Evolutionary conservation across 1,140 invertebrate species (phyloP), one percentile per base, ranked within the genome.

Genomic region (Pseudomyrmex sp.): DNA sequence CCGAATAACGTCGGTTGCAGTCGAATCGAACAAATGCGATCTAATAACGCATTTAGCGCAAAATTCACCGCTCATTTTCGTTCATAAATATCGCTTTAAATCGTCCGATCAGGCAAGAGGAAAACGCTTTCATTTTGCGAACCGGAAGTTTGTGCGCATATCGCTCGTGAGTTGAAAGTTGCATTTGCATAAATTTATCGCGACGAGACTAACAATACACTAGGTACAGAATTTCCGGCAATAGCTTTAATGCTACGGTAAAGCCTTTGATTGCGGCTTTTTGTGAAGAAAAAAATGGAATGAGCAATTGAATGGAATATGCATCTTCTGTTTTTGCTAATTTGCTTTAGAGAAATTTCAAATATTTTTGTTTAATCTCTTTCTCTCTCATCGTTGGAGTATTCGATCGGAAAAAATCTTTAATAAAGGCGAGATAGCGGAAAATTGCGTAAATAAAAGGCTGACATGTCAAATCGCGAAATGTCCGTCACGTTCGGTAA

Each of bases 21-120:
- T 20, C 15, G 15, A 79, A 58, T 69, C 62, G 69, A 79, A 79
- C 75, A 20, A 35, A 15, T 52, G 20, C 35, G 52, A 23, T 80
- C 66, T 80, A 80, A 80, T 80, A 80, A 80, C 66, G 54, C 54
- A 54, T 70, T 80, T 80, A 80, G 66, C n/a, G 12, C 54, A 23
- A 77, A 80, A 72, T 72, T 72, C 66, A 70, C 48, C 7, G 66
- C 44, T 70, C 44, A 20, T 26, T 79, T 23, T 62, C 44, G n/a
- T 70, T 10, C 20, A n/a, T 59, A 80, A 70, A 80, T 72, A 72
- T 80, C 66, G 20, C 44, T 72, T 58, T 58, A 79, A 69, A 79
- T 70, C 13, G 26, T 10, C 5, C 26, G 35, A 1, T 9, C 35
- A 18, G 18, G 12, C 9, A 15, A 46, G 15, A 23, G 18, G 18